Evolutionary conservation across 2,797 vertebrate species (phyloP).

Genomic region (Macropodus opercularis): DNA sequence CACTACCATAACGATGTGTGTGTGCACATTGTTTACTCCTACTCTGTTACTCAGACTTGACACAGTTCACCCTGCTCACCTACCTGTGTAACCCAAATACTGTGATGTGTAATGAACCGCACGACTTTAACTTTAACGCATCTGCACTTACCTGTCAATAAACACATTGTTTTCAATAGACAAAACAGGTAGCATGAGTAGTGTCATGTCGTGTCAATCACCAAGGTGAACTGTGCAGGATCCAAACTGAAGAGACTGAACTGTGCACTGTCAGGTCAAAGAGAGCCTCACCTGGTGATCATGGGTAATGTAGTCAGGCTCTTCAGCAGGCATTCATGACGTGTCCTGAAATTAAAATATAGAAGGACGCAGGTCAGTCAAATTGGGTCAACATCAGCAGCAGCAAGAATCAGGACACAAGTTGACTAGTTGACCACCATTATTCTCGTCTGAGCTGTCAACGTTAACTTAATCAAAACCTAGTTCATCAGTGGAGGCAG

Average conservation of each 20-base stretch:
- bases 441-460: not conserved
- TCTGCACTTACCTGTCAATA: not conserved
- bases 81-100: slow-evolving; percentile 7
- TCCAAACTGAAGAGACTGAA: not conserved
- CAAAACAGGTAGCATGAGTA: not conserved
- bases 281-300: slow-evolving; percentile 54
- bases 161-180: not conserved
- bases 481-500: slow-evolving; percentile 13
- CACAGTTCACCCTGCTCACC: slow-evolving; percentile 7
- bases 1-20: slow-evolving; percentile 24
- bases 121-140: not conserved
- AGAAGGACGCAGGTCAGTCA: slow-evolving; percentile 44
- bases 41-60: slow-evolving; percentile 44
- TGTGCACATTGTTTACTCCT: slow-evolving; percentile 21
- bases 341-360: slow-evolving; percentile 64
- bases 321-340: slow-evolving; percentile 62
- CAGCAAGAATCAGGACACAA: not conserved
- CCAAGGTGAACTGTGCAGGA: not conserved
- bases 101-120: not conserved
- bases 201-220: not conserved
- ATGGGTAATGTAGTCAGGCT: slow-evolving; percentile 32
- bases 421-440: not conserved
- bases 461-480: not conserved
- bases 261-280: not conserved
- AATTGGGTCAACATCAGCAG: slow-evolving; percentile 1